These are phyloP conservation scores for Nephrotoma appendiculata DNA, from an alignment of 2,888 invertebrate species.

Conservation along the genomic window DNA sequence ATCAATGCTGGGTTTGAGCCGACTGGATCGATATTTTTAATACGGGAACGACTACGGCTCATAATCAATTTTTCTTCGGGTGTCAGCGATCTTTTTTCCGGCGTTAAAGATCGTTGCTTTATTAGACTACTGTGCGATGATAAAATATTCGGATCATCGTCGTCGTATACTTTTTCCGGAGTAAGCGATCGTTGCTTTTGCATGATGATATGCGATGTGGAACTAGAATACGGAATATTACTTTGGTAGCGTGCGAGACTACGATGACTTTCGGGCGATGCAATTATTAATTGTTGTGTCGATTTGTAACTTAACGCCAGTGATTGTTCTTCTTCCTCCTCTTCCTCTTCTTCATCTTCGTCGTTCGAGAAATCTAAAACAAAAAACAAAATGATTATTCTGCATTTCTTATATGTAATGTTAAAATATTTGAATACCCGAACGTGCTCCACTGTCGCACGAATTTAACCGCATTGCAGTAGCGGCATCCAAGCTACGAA, in stretches of 20 bases:
- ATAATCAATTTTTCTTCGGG: slow-evolving; percentile 25
- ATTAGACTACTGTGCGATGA: slow-evolving; percentile 24
- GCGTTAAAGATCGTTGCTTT: slow-evolving; percentile 30
- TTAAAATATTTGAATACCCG: slow-evolving; percentile 21
- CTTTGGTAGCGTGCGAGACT: not conserved
- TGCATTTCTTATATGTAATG: not conserved
- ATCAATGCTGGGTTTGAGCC: slow-evolving; percentile 11
- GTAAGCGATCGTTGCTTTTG: slow-evolving; percentile 28
- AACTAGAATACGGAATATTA: not conserved
- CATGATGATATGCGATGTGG: slow-evolving; percentile 6
- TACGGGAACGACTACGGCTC: slow-evolving; percentile 12
- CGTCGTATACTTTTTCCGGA: slow-evolving; percentile 22
- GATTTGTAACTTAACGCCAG: slow-evolving; percentile 10
- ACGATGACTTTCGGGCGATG: not conserved
- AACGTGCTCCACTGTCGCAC: slow-evolving; percentile 35
- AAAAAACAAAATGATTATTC: not conserved
- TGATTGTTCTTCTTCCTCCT: slow-evolving; percentile 27
- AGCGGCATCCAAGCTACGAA: slow-evolving; percentile 45
- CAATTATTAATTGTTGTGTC: slow-evolving; percentile 3
- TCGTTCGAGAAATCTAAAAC: slow-evolving; percentile 37
- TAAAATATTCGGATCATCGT: slow-evolving; percentile 26
- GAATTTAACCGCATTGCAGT: slow-evolving; percentile 32
- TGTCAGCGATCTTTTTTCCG: slow-evolving; percentile 29
- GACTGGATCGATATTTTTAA: slow-evolving; percentile 1
- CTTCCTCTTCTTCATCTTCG: slow-evolving; percentile 37